Conservation (phyloP, 1,140 invertebrate species). For the Pentalonia nigronervosa region DNA sequence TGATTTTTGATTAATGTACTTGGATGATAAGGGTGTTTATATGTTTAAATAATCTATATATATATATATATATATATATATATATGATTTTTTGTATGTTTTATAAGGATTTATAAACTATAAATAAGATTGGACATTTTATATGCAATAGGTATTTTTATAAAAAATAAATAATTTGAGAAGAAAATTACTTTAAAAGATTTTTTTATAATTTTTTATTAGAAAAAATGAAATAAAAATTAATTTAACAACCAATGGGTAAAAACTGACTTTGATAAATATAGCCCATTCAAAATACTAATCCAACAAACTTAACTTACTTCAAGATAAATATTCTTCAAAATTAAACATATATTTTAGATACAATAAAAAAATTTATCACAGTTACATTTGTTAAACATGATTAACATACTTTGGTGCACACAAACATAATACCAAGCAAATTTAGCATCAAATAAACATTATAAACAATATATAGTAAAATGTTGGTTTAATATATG, state of each 20-base stretch:
- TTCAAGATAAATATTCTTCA: background rate
- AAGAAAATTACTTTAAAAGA: background rate
- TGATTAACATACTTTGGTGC: conserved; percentile 42
- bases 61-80: too few relatives aligned
- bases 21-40: background rate
- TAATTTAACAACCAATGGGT: background rate
- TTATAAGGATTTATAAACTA: background rate
- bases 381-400: conserved; percentile 45
- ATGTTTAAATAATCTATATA: background rate
- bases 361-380: conserved; percentile 41
- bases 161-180: background rate
- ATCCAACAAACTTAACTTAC: conserved; percentile 2
- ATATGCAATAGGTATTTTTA: background rate
- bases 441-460: conserved; percentile 39
- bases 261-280: background rate
- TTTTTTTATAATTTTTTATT: background rate
- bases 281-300: background rate
- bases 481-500: too few relatives aligned
- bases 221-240: background rate
- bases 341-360: conserved; percentile 21
- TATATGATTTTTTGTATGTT: background rate
- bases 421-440: background rate
- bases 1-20: background rate
- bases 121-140: background rate
- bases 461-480: background rate